Evolutionary conservation across 2,888 invertebrate species (phyloP).

Genomic region (Cosmorhoe ocellata): DNA sequence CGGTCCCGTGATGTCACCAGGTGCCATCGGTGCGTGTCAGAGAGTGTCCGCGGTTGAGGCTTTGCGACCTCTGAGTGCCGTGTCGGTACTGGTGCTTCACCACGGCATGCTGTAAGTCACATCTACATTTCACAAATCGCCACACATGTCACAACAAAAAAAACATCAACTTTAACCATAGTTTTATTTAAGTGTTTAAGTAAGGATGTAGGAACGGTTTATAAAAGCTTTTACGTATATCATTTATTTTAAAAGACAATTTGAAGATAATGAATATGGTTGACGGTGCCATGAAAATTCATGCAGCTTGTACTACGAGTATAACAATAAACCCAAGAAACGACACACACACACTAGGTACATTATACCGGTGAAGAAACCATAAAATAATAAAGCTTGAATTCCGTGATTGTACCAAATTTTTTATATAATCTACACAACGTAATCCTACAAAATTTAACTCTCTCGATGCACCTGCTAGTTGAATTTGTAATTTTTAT

Average conservation of each 20-base stretch:
- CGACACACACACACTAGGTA: no score
- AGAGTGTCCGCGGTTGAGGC: conserved; percentile 88
- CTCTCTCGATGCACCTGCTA: no score
- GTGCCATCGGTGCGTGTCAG: conserved; percentile 87
- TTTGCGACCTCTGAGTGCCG: conserved; percentile 87
- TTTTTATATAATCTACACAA: no score
- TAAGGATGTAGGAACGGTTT: conserved; percentile 4
- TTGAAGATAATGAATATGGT: conserved; percentile 17
- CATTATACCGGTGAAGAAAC: no score
- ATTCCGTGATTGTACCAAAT: no score
- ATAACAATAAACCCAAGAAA: conserved; percentile 1
- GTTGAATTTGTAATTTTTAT: no score
- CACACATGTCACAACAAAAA: not conserved
- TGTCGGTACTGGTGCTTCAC: conserved; percentile 84
- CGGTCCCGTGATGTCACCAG: conserved; percentile 92
- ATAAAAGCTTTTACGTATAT: conserved; percentile 12
- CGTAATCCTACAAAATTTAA: no score
- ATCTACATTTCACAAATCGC: conserved; percentile 21
- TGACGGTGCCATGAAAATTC: conserved; percentile 28
- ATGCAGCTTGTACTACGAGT: conserved; percentile 23
- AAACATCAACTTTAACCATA: not conserved
- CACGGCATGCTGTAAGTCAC: conserved; percentile 82
- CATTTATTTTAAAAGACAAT: not conserved
- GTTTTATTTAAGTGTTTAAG: conserved; percentile 10
- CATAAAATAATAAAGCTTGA: no score